phyloP scores from a whole-genome alignment of 2,113 vertebrate genomes.

The Ochotona princeps region DNA sequence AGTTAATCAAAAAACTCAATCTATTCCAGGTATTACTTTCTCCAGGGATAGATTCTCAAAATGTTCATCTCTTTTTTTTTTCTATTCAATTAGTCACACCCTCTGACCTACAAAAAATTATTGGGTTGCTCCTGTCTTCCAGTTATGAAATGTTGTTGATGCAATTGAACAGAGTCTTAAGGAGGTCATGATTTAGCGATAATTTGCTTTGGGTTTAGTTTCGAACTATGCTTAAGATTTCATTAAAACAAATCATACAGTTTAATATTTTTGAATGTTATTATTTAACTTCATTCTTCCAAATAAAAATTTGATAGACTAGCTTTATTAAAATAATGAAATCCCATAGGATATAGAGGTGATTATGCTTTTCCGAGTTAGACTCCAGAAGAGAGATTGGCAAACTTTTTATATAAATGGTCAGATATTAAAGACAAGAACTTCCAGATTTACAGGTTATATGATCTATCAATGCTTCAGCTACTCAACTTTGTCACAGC shows the following conservation, averaged over 20 bases:
- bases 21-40: conserved; percentile 63
- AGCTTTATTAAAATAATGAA: conserved; percentile 19
- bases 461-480: not conserved
- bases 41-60: conserved; percentile 68
- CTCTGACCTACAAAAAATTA: conserved; percentile 76
- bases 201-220: conserved; percentile 65
- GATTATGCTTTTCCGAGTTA: not conserved
- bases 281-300: conserved; percentile 62
- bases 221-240: conserved; percentile 64
- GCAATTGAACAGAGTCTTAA: conserved; percentile 58
- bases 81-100: conserved; percentile 73
- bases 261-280: conserved; percentile 66
- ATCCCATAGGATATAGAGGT: not conserved
- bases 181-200: conserved; percentile 69
- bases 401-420: not conserved
- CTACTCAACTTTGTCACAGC: not conserved
- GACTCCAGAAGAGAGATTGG: not conserved
- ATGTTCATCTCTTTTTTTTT: conserved; percentile 54
- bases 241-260: conserved; percentile 58
- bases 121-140: conserved; percentile 56
- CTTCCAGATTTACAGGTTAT: not conserved
- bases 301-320: conserved; percentile 40
- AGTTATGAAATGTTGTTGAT: conserved; percentile 66
- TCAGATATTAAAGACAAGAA: not conserved
- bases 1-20: conserved; percentile 76